Evolutionary conservation across 2,113 vertebrate species (phyloP).

Genomic region (Tachuris rubrigastra): DNA sequence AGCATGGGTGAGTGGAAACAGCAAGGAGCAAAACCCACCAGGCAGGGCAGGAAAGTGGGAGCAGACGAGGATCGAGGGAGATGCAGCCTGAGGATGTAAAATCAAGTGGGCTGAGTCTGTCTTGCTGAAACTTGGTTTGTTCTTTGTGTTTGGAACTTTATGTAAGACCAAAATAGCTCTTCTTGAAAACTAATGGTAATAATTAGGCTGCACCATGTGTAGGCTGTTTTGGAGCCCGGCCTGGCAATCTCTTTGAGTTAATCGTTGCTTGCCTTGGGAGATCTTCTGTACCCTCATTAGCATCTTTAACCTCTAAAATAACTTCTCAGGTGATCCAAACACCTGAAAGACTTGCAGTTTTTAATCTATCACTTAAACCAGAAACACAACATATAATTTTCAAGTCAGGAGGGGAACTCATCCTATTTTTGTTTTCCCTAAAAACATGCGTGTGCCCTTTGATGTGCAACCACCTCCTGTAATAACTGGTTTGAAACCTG

Average conservation of each 20-base stretch:
- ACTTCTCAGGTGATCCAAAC: conserved; percentile 24
- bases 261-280: conserved; percentile 47
- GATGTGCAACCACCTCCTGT: conserved; percentile 45
- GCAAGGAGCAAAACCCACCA: accelerated
- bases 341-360: conserved; percentile 47
- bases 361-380: conserved; percentile 42
- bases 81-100: neutral
- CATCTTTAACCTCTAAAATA: conserved; percentile 22
- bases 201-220: conserved; percentile 14
- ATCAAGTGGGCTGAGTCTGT: neutral
- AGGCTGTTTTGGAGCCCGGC: conserved; percentile 39
- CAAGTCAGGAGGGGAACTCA: neutral
- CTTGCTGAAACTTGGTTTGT: neutral
- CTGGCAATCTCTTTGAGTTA: conserved; percentile 42
- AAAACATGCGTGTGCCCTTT: conserved; percentile 12
- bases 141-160: neutral
- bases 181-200: conserved; percentile 18
- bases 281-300: conserved; percentile 48
- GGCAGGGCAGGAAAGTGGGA: accelerated
- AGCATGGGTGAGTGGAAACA: conserved; percentile 72
- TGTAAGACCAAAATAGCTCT: conserved; percentile 49
- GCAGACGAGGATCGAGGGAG: accelerated
- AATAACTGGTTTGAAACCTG: conserved; percentile 17
- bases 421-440: conserved; percentile 15
- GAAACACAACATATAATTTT: conserved; percentile 30